Base-by-base conservation (phyloP, 2,888 invertebrate species). In the Cerastoderma edule region DNA sequence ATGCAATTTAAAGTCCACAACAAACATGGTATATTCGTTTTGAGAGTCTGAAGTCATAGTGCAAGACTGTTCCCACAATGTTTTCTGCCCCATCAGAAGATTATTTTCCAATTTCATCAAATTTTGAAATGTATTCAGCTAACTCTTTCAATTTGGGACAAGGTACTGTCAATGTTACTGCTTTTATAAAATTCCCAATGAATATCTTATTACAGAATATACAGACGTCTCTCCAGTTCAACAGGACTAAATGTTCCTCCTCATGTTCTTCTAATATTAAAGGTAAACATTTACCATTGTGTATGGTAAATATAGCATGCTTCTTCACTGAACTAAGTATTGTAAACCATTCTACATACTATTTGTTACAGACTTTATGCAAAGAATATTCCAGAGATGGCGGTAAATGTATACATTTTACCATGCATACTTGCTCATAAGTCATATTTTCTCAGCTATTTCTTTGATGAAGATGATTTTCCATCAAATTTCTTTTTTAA, bases 211-310 rank as follows among this genome's bases (percentile, higher is more conserved):
- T 85, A 72, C 87, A 91, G 89, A 83, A 97, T 98, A 93, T 97
- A 97, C 93, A 95, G 97, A 88, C 94, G 97, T 86, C 83, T 95
- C 88, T 94, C 94, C 72, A 93, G 94, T 81, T 93, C 94, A n/a
- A 93, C 93, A 35, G 93, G 97, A 69, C 95, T 97, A 95, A 96
- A 97, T 94, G 96, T 97, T 91, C 97, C 97, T 48, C 95, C 96
- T 75, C 96, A 97, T 91, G 96, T 97, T 84, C 96, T 96, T 73
- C 95, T 95, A 94, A 95, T 96, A 80, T 95, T 98, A 73, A 97
- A 97, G 96, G 97, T 97, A 92, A 92, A 88, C 64, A n/a, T 32
- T 30, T n/a, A n/a, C n/a, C n/a, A n/a, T 39, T n/a, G 10, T 28
- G 2, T 28, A 16, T 19, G n/a, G 30, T n/a, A 35, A 6, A 50